These are phyloP conservation scores for Tragelaphus strepsiceros DNA, from an alignment of 2,113 vertebrate species.

Conservation along the genomic window DNA sequence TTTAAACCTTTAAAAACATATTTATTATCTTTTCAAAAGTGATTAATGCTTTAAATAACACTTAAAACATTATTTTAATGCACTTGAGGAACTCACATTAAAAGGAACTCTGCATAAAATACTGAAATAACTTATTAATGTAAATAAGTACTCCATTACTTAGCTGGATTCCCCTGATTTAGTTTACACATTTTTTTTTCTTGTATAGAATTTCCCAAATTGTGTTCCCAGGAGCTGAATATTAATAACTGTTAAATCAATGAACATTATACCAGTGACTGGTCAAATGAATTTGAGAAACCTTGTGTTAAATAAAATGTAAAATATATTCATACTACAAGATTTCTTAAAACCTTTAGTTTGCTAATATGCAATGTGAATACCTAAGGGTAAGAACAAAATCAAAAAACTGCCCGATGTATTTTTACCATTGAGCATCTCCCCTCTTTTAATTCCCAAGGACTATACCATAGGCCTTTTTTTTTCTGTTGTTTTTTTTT, in stretches of 20 bases:
- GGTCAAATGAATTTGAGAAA: conserved; percentile 6
- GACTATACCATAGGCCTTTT: neutral
- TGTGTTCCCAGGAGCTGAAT: neutral
- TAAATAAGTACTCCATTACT: too few species aligned
- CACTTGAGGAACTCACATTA: neutral
- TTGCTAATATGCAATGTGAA: neutral
- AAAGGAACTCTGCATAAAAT: conserved; percentile 20
- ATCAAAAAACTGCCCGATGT: neutral
- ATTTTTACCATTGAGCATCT: neutral
- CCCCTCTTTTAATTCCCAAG: neutral
- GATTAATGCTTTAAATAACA: neutral
- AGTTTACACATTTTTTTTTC: too few species aligned
- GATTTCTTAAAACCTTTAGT: conserved; percentile 5
- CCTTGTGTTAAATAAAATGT: neutral
- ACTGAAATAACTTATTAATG: too few species aligned
- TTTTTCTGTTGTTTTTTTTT: neutral
- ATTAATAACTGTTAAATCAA: conserved; percentile 22
- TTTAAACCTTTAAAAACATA: neutral
- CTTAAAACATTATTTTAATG: neutral
- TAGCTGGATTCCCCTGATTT: too few species aligned
- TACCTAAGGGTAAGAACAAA: neutral
- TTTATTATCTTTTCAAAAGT: conserved; percentile 23
- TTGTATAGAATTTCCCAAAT: neutral
- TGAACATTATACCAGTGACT: neutral
- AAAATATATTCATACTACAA: neutral